Evolutionary conservation across 2,888 invertebrate genomes (phyloP), one percentile per base, ranked within the genome.

Genomic region (Glaucopsyche alexis): DNA sequence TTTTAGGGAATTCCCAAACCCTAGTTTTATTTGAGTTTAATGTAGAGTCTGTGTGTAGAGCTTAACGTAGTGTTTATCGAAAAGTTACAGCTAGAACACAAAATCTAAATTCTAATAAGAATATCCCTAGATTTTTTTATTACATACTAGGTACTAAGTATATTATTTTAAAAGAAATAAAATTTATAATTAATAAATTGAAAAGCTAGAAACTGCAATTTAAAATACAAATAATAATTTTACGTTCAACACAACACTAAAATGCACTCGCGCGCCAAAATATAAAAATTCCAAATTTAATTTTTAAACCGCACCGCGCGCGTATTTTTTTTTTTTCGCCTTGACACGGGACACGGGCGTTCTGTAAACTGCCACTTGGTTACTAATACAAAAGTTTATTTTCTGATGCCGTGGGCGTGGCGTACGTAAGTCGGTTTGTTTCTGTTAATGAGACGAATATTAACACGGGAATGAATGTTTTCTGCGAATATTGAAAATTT

Each of bases 311-410:
- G 9, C 29, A 11, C 5, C 13, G 13, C 60, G 77, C 76, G 72
- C 77, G 77, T 75, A 76, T 76, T 74, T 74, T 75, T 77, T 74
- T 75, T 72, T 66, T 55, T 50, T 72, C 75, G 71, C 76, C 76
- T 77, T 76, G 75, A 77, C 76, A 74, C 76, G 77, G 73, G 79
- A 74, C 74, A 73, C 77, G 79, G 4, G 74, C 72, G 78, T 78
- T 77, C 80, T 72, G 78, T 73, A 76, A 74, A 84, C 83, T 83
- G 83, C 76, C 76, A 80, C 76, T 80, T 77, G 77, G 79, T 40
- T 72, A 80, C 81, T 78, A 79, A 83, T 81, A 83, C 85, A 81
- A 83, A 83, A 79, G 84, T 83, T 85, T 85, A 86, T 85, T 85
- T 84, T 74, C 75, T 75, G 74, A 80, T 80, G 77, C 74, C 81